phyloP scores from a whole-genome alignment of 2,888 invertebrate genomes.

The Tupiocoris notatus region DNA sequence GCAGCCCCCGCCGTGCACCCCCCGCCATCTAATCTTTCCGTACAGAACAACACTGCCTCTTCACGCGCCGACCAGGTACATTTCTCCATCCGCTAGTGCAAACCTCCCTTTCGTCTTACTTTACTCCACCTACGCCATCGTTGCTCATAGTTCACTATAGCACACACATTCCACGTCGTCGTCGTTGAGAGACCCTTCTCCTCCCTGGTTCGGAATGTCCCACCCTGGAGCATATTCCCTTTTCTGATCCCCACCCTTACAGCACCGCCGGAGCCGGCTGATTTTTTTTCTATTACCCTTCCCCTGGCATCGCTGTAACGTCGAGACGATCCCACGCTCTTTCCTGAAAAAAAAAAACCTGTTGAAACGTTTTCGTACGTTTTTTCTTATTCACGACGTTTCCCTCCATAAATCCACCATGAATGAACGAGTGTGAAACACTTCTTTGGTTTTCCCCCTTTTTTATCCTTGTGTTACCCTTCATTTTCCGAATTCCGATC shows the following conservation, averaged over 20 bases:
- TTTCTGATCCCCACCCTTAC: neutral
- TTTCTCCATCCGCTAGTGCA: conserved; percentile 24
- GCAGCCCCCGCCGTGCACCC: neutral
- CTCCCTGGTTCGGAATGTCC: neutral
- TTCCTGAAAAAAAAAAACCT: conserved; percentile 14
- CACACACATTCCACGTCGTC: neutral
- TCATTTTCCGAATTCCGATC: neutral
- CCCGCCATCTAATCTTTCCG: conserved; percentile 33
- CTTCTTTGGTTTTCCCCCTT: neutral
- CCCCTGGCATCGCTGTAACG: neutral
- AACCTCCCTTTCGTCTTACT: conserved; percentile 6
- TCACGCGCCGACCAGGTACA: conserved; percentile 40
- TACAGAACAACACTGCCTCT: conserved; percentile 36
- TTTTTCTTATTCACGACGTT: neutral
- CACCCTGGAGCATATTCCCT: neutral
- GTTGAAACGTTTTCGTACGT: conserved; percentile 17
- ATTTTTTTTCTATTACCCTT: conserved; percentile 1
- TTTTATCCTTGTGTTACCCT: neutral
- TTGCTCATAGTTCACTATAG: neutral
- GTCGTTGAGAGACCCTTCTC: neutral
- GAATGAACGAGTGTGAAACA: conserved; percentile 9
- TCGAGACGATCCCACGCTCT: neutral
- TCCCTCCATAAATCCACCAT: conserved; percentile 20
- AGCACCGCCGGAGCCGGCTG: neutral
- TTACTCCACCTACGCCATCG: neutral